Evolutionary conservation across 2,888 invertebrate genomes (phyloP).

Genomic region (Rutpela maculata): DNA sequence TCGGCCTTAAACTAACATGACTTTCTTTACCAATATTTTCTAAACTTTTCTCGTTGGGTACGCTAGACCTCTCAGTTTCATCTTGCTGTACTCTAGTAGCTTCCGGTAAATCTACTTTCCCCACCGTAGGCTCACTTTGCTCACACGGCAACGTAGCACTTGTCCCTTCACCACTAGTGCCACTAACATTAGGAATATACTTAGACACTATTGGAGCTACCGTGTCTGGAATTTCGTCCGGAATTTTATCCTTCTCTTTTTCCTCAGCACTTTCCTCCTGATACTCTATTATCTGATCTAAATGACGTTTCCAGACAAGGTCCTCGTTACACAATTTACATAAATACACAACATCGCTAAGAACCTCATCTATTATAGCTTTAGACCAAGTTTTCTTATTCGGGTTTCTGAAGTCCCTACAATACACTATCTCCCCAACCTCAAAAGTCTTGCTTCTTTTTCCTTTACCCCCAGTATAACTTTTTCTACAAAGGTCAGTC

Average conservation of each 20-base stretch:
- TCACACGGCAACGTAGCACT: not conserved
- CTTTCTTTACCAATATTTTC: not conserved
- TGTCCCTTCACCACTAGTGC: not conserved
- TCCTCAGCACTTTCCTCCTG: not conserved
- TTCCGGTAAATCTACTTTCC: not conserved
- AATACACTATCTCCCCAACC: conserved; percentile 20
- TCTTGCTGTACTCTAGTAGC: not conserved
- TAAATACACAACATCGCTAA: not conserved
- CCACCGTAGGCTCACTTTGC: not conserved
- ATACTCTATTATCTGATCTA: not conserved
- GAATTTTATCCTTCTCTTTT: not conserved
- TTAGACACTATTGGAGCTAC: not conserved
- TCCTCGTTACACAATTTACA: not conserved
- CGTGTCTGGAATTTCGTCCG: not conserved
- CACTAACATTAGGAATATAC: not conserved
- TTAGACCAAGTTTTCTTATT: conserved; percentile 29
- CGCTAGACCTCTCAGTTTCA: not conserved
- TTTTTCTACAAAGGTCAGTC: not conserved
- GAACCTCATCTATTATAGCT: conserved; percentile 24
- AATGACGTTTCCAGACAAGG: conserved; percentile 1
- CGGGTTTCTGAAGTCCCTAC: conserved; percentile 25
- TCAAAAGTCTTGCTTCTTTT: no score
- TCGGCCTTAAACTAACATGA: no score
- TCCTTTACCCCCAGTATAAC: not conserved
- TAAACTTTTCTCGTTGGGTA: not conserved